Conservation (phyloP, 2,113 vertebrate genomes). For the Bagarius yarrelli region DNA sequence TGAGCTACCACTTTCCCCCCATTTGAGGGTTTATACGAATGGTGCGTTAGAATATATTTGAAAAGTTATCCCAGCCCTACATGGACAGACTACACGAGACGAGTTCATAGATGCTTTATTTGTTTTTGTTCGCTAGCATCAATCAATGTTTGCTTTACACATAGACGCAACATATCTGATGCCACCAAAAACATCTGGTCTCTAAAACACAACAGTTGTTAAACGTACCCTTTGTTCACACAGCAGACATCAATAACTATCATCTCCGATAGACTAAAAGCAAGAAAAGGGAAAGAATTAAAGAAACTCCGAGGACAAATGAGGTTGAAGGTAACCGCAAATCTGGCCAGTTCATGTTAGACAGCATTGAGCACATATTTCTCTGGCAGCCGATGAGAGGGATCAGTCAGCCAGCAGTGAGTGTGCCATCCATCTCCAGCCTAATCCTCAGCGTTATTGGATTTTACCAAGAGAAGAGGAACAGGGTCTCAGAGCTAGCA, state of each 20-base stretch:
- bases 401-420: conserved; percentile 32
- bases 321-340: background rate
- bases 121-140: background rate
- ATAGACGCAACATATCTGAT: background rate
- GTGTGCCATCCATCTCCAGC: conserved; percentile 28
- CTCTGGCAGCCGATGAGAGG: conserved; percentile 22
- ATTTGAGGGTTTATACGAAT: too few species aligned
- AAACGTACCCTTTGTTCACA: background rate
- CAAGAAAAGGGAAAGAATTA: background rate
- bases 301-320: background rate
- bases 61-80: too few species aligned
- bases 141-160: background rate
- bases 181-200: background rate
- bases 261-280: background rate
- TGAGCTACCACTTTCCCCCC: too few species aligned
- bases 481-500: conserved; percentile 19
- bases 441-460: conserved; percentile 44
- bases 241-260: background rate
- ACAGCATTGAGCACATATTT: conserved; percentile 25
- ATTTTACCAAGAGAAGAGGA: conserved; percentile 26
- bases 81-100: too few species aligned
- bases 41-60: too few species aligned
- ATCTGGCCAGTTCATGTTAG: conserved; percentile 24
- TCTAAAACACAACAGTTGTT: background rate
- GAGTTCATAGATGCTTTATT: background rate